These are phyloP conservation scores for Salvelinus alpinus DNA, from an alignment of 2,113 vertebrate species.

Conservation along the genomic window DNA sequence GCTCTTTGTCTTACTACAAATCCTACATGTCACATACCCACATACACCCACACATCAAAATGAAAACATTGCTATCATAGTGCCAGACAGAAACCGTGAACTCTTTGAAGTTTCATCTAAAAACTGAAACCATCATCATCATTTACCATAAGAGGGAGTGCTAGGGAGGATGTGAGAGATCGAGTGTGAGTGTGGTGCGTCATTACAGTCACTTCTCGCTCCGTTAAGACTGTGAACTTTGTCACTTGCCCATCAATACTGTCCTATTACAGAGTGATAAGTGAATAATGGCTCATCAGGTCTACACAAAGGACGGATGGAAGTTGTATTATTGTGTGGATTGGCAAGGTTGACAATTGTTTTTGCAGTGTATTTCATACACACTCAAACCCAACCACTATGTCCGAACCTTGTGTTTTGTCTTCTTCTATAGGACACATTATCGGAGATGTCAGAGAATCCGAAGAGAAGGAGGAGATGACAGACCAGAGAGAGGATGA, in stretches of 20 bases:
- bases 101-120: constrained; percentile 39
- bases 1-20: neutral
- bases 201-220: too few relatives aligned
- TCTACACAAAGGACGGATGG: neutral
- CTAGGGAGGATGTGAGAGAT: neutral
- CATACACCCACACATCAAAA: constrained; percentile 22
- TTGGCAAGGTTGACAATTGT: too few relatives aligned
- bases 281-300: too few relatives aligned
- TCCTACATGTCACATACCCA: constrained; percentile 34
- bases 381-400: too few relatives aligned
- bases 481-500: constrained; percentile 56
- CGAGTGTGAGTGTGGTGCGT: neutral
- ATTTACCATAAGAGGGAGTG: constrained; percentile 71
- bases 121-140: constrained; percentile 64
- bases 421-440: constrained; percentile 47
- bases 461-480: constrained; percentile 41
- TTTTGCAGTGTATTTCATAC: too few relatives aligned
- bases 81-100: constrained; percentile 54
- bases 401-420: neutral
- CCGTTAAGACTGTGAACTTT: too few relatives aligned
- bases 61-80: constrained; percentile 44
- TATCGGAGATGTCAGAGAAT: constrained; percentile 23
- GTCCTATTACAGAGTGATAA: too few relatives aligned
- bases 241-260: too few relatives aligned
- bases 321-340: neutral